phyloP scores from a whole-genome alignment of 2,113 vertebrate genomes.

The Cyprinodon tularosa region DNA sequence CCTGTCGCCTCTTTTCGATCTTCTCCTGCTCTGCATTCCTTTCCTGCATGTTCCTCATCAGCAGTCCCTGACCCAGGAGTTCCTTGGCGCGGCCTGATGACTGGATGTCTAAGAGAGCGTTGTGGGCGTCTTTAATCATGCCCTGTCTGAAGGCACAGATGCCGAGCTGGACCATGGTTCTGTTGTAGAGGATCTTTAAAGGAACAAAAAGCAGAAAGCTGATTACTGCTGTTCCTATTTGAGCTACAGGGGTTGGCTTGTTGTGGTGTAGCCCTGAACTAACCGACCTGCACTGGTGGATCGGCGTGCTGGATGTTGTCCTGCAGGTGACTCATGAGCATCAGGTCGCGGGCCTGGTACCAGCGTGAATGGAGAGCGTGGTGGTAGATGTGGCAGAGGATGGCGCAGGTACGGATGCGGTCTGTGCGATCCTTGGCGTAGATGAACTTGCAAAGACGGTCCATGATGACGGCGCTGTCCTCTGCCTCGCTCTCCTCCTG shows the following conservation, averaged over 20 bases:
- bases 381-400: slow-evolving; percentile 94
- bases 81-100: slow-evolving; percentile 91
- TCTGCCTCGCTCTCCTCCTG: slow-evolving; percentile 89
- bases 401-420: slow-evolving; percentile 91
- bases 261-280: too few species aligned
- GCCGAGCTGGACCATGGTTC: slow-evolving; percentile 93
- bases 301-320: slow-evolving; percentile 95
- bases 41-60: slow-evolving; percentile 93
- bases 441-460: slow-evolving; percentile 91
- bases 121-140: slow-evolving; percentile 93
- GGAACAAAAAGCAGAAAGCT: not conserved
- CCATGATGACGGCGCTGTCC: slow-evolving; percentile 89
- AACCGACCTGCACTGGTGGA: slow-evolving; percentile 88
- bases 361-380: slow-evolving; percentile 92
- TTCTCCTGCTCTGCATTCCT: slow-evolving; percentile 94
- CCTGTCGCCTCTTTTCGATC: slow-evolving; percentile 90
- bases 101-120: slow-evolving; percentile 91
- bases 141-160: slow-evolving; percentile 95
- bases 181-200: slow-evolving; percentile 91
- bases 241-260: not conserved
- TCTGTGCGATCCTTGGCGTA: slow-evolving; percentile 91
- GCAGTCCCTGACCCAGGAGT: slow-evolving; percentile 90
- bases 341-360: slow-evolving; percentile 92
- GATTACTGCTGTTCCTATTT: fast-evolving
- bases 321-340: slow-evolving; percentile 95